Percentiles rank a stretch among this genome's conserved stretches.
These are phyloP conservation scores for Arrhopalites spinosus DNA, from an alignment of 2,888 invertebrate genomes.

Conservation along the genomic window DNA sequence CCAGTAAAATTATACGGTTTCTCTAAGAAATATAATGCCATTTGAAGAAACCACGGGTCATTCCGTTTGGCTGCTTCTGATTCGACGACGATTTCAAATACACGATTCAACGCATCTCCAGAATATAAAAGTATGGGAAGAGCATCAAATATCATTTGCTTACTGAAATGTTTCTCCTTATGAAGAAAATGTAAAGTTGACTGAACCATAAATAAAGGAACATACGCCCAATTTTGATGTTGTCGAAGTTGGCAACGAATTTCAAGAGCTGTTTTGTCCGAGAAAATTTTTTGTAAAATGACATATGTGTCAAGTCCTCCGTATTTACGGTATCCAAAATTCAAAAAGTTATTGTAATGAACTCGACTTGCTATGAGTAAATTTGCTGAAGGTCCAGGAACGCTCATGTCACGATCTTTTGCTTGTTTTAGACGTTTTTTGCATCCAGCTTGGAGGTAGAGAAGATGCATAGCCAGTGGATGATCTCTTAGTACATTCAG, in stretches of 20 bases:
- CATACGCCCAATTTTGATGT: neutral
- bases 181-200: neutral
- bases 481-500: neutral
- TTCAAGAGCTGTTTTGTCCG: neutral
- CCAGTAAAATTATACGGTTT: neutral
- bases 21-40: neutral
- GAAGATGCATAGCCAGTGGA: neutral
- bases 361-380: neutral
- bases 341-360: neutral
- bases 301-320: neutral
- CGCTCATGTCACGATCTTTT: neutral
- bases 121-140: neutral
- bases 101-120: neutral
- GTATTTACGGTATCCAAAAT: neutral
- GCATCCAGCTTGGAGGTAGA: neutral
- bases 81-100: neutral
- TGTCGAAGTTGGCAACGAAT: neutral
- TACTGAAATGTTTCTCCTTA: neutral
- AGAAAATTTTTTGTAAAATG: neutral
- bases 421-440: neutral
- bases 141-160: neutral
- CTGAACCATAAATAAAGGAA: neutral
- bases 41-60: neutral
- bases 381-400: neutral
- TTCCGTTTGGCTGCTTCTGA: neutral